Evolutionary conservation across 2,888 invertebrate species (phyloP).

Genomic region (Ptychoptera albimana): DNA sequence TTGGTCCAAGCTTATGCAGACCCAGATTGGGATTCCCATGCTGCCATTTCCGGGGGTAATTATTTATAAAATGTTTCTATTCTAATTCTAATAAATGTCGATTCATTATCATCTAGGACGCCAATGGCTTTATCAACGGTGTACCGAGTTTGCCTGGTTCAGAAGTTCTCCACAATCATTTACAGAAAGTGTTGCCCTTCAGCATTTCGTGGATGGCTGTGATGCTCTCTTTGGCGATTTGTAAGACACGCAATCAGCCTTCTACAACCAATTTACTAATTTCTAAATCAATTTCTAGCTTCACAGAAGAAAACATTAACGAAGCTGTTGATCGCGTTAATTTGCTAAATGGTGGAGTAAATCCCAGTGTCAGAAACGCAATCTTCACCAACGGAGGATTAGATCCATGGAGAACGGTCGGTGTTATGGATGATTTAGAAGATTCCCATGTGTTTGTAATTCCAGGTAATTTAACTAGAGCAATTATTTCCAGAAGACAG

Average conservation of each 20-base stretch:
- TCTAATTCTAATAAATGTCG: too few species aligned
- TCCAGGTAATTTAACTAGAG: too few species aligned
- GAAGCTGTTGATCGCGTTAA: constrained; percentile 27
- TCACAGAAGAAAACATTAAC: too few species aligned
- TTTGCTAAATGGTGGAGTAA: constrained; percentile 27
- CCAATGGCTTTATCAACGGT: constrained; percentile 70
- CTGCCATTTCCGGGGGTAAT: too few species aligned
- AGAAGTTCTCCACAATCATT: constrained; percentile 56
- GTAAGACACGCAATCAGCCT: too few species aligned
- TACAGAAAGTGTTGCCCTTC: constrained; percentile 20
- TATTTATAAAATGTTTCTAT: too few species aligned
- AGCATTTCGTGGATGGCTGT: constrained; percentile 18
- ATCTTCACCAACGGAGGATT: constrained; percentile 31
- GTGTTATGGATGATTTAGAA: constrained; percentile 18
- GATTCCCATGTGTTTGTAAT: too few species aligned
- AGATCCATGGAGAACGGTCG: constrained; percentile 33
- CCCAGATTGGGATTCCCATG: too few species aligned
- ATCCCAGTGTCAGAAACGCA: constrained; percentile 26
- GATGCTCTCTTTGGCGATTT: constrained; percentile 18
- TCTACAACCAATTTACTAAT: too few species aligned
- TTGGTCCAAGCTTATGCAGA: too few species aligned
- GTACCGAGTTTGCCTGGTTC: constrained; percentile 73
- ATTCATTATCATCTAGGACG: constrained; percentile 42
- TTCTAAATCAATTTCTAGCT: too few species aligned
- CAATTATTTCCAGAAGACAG: too few species aligned